Evolutionary conservation across 2,113 vertebrate genomes (phyloP), one percentile per base, ranked within the genome.

Genomic region (Catagonus wagneri): DNA sequence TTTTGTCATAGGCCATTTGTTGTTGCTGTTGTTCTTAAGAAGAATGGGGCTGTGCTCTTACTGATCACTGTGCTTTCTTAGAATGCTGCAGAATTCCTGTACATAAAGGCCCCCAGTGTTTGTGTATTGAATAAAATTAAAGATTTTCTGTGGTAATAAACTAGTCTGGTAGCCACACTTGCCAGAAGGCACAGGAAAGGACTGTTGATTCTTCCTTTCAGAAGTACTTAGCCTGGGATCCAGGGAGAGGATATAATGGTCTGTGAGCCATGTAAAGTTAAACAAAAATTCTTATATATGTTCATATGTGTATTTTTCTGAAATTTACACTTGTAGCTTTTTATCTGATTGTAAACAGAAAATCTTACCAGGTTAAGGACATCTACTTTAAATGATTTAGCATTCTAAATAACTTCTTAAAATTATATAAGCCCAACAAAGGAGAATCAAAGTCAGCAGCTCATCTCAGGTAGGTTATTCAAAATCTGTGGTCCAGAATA

Each of bases 381-480:
- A 9, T 87, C 54, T 93, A 61, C 66, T 90, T 93, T 71, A 86
- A 83, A 86, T 61, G 14, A 66, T 83, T 78, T 83, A 32, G 44
- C 32, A 76, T 81, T 81, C 19, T 81, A 58, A 78, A 32, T n/a
- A 63, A 80, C 80, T 80, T 97, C 29, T 72, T 34, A 69, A 58
- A 69, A 60, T 20, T 20, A 34, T 29, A 19, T 83, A 27, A 88
- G 25, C 25, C 27, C n/a, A 29, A 65, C 9, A 19, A 63, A 75
- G 58, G 63, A 75, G 54, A 52, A 44, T 90, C 14, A 61, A 74
- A 72, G 32, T 32, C 44, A 79, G 0, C 36, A 23, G 44, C 36
- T 91, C 2, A 54, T 79, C 22, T 78, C 50, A 68, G 19, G 25
- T n/a, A 71, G 27, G 75, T 66, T 7, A 36, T 88, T 95, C 11